Conservation (phyloP, 2,888 invertebrate species). For the Drosophila percnosoma region DNA sequence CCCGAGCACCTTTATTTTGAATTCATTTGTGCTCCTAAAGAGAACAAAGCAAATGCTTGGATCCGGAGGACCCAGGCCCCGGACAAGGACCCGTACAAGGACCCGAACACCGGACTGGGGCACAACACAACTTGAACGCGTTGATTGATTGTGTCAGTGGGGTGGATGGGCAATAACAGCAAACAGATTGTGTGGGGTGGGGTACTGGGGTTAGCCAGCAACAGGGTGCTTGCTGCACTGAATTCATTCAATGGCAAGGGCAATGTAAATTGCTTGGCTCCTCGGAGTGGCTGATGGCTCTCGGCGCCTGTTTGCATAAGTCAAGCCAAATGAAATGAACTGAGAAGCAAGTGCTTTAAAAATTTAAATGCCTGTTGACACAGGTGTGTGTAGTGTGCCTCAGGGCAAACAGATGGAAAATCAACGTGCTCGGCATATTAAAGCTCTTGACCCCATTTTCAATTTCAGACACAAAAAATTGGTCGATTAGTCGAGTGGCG, state of each 20-base stretch:
- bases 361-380: conserved; percentile 63
- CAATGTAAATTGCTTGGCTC: conserved; percentile 74
- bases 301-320: conserved; percentile 69
- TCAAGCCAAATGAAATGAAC: conserved; percentile 74
- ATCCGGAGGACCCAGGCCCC: conserved; percentile 14
- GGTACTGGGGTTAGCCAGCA: background rate
- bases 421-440: conserved; percentile 70
- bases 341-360: conserved; percentile 56
- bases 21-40: conserved; percentile 63
- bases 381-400: conserved; percentile 39
- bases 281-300: conserved; percentile 53
- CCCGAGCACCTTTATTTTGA: conserved; percentile 73
- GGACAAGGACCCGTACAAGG: conserved; percentile 1
- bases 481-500: conserved; percentile 57
- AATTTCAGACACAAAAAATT: conserved; percentile 73
- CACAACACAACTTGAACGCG: conserved; percentile 60
- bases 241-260: conserved; percentile 58
- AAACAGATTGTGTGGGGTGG: background rate
- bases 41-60: conserved; percentile 57
- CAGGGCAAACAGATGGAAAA: conserved; percentile 44
- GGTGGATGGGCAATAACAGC: conserved; percentile 16
- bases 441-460: conserved; percentile 69
- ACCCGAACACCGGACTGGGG: conserved; percentile 2
- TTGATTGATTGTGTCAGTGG: conserved; percentile 70
- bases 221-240: conserved; percentile 29